A percentile compares a stretch with the other conserved stretches of the same genome.
Conservation (phyloP, 2,888 invertebrate species). For the Biston betularia region DNA sequence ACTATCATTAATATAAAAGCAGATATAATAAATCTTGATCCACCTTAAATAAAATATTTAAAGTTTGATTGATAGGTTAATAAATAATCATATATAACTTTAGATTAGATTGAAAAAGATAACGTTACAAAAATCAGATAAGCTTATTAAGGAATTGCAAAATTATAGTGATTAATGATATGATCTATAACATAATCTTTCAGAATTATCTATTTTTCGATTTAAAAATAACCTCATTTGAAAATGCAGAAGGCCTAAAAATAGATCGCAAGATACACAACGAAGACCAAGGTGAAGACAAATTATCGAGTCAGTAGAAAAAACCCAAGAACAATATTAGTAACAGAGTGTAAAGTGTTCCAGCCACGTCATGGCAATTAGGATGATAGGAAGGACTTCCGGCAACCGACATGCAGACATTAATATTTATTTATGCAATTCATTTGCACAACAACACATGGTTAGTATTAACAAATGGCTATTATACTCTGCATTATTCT, state of each 20-base stretch:
- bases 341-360: slow-evolving; percentile 44
- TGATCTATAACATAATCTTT: slow-evolving; percentile 12
- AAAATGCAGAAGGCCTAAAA: slow-evolving; percentile 22
- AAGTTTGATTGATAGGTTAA: slow-evolving; percentile 16
- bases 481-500: slow-evolving; percentile 39
- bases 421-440: slow-evolving; percentile 48
- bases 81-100: slow-evolving; percentile 7
- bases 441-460: slow-evolving; percentile 42
- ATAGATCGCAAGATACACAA: slow-evolving; percentile 28
- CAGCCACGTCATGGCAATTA: slow-evolving; percentile 56
- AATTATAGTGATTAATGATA: slow-evolving; percentile 13
- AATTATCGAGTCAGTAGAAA: slow-evolving; percentile 53
- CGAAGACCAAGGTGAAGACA: slow-evolving; percentile 33
- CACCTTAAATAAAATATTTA: slow-evolving; percentile 1
- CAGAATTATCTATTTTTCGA: slow-evolving; percentile 10
- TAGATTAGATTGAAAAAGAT: slow-evolving; percentile 9
- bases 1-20: slow-evolving; percentile 16
- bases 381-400: slow-evolving; percentile 66
- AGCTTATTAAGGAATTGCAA: slow-evolving; percentile 9
- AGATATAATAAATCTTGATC: slow-evolving; percentile 6
- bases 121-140: slow-evolving; percentile 3
- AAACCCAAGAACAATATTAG: slow-evolving; percentile 42
- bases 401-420: slow-evolving; percentile 48
- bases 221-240: slow-evolving; percentile 15
- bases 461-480: slow-evolving; percentile 34